These are phyloP conservation scores for Plectrocnemia conspersa DNA, from an alignment of 1,140 invertebrate species.

Conservation along the genomic window DNA sequence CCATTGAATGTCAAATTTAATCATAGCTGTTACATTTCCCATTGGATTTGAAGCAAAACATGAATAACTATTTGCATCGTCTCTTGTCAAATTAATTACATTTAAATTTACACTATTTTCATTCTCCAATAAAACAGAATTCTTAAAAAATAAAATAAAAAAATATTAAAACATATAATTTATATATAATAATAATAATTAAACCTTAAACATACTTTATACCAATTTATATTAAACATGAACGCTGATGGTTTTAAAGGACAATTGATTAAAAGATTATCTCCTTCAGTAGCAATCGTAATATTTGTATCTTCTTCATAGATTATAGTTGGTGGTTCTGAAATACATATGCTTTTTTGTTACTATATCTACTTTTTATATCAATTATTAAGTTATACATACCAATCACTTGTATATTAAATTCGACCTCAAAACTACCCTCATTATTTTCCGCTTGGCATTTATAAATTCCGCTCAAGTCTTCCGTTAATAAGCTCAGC, in stretches of 20 bases:
- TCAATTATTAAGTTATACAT: conserved; percentile 1
- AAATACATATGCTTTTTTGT: conserved; percentile 22
- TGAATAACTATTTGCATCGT: conserved; percentile 38
- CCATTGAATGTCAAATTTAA: conserved; percentile 41
- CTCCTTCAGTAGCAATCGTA: conserved; percentile 38
- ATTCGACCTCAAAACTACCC: conserved; percentile 32
- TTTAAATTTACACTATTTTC: no score
- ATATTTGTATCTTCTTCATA: conserved; percentile 37
- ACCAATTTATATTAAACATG: conserved; percentile 42
- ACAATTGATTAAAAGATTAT: conserved; percentile 37
- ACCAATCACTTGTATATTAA: conserved; percentile 29
- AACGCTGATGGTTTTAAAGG: conserved; percentile 36
- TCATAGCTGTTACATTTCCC: conserved; percentile 35
- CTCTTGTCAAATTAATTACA: conserved; percentile 40
- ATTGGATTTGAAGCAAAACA: conserved; percentile 42
- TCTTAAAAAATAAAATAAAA: no score
- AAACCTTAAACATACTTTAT: conserved; percentile 45
- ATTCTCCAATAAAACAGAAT: no score
- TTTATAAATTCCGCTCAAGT: conserved; percentile 43
- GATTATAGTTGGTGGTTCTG: conserved; percentile 39
- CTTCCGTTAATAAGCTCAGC: conserved; percentile 41
- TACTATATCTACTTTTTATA: no score
- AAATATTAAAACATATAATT: no score
- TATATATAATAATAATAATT: no score
- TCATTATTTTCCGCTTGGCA: conserved; percentile 41